phyloP scores from a whole-genome alignment of 2,113 vertebrate genomes.

The Aix galericulata region DNA sequence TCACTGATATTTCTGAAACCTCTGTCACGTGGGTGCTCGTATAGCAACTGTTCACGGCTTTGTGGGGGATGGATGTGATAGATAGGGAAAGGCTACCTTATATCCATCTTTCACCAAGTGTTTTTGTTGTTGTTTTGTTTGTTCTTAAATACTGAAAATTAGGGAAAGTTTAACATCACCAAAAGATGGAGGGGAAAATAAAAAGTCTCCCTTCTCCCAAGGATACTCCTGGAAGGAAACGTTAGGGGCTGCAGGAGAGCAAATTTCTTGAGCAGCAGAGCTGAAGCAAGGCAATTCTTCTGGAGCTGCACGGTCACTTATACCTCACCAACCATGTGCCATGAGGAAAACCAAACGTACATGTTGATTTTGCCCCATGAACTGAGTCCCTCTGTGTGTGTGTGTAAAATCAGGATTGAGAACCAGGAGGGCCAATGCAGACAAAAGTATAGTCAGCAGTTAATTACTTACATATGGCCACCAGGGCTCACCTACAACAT shows the following conservation, averaged over 20 bases:
- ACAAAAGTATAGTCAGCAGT: not conserved
- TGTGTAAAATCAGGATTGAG: not conserved
- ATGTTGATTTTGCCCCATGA: not conserved
- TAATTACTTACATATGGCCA: not conserved
- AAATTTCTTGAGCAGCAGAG: not conserved
- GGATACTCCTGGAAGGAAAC: not conserved
- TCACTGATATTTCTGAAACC: not conserved
- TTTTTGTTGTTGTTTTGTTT: no score
- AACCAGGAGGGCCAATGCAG: not conserved
- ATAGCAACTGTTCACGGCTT: not conserved
- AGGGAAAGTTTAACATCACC: not conserved
- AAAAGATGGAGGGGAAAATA: not conserved
- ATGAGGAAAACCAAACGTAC: not conserved
- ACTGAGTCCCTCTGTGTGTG: not conserved
- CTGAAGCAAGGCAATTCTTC: not conserved
- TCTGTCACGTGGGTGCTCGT: not conserved
- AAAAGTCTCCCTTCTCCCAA: not conserved
- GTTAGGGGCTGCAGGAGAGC: not conserved
- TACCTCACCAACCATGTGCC: not conserved
- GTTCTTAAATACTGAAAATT: not conserved
- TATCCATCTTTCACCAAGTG: not conserved
- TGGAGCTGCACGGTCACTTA: not conserved
- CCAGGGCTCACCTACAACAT: not conserved
- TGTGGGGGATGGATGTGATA: fast-evolving
- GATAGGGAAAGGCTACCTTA: not conserved